Base-by-base conservation (phyloP, 2,113 vertebrate genomes). In the Lamprotornis superbus region DNA sequence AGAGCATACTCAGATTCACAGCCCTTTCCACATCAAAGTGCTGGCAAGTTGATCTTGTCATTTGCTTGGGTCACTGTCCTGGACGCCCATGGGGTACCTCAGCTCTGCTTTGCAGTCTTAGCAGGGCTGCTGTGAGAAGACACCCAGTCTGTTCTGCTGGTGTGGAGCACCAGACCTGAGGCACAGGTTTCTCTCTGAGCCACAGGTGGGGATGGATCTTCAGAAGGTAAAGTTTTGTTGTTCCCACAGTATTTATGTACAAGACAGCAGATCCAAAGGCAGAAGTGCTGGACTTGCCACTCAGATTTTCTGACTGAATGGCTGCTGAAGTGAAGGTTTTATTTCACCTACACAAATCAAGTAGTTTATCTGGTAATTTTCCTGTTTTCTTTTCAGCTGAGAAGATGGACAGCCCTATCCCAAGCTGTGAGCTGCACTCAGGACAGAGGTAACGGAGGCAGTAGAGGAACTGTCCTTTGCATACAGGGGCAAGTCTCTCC, bases 141-240 rank as follows among this genome's bases (percentile, higher is more conserved):
- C 30, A 33, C 1, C 0, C 35, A 37, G 39, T 6, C 22, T 2
- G 0, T 31, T 59, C 65, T 70, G 30, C 55, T 82, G 40, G 4
- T 24, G 11, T 24, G 47, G 11, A 65, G 75, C 46, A 52, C 40
- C 87, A 81, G 49, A n/a, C 19, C 37, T 2, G 2, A 35, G 52
- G 57, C 28, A 63, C 21, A 18, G 42, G n/a, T 30, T 68, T 71
- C 47, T 80, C 24, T 33, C 59, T 2, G 17, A 77, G 69, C 24
- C 3, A 4, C 39, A 37, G 25, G 6, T 30, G 20, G 27, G 35
- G 12, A 52, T 35, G n/a, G 35, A 35, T 70, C 23, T 40, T 61
- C 37, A 70, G 2, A 70, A 9, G 37, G 56, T 35, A 40, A 61
- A 67, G 13, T 20, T 61, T 47, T 57, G 31, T 11, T 2, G 0